Percentiles rank a stretch among this genome's conserved stretches.
These are phyloP conservation scores for Sula dactylatra DNA, from an alignment of 2,113 vertebrate species.

Conservation along the genomic window DNA sequence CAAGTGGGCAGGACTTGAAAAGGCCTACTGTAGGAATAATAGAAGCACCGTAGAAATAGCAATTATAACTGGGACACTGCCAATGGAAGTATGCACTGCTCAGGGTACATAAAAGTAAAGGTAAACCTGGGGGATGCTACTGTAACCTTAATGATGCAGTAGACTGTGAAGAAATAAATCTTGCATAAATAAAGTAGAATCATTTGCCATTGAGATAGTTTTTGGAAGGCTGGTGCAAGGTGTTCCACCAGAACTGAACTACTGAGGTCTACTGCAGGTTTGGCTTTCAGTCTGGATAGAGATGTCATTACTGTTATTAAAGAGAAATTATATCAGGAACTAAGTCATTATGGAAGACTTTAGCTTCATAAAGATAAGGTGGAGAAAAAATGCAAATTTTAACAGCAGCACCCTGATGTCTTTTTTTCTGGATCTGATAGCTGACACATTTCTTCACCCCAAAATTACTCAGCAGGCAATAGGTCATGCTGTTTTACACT, in stretches of 20 bases:
- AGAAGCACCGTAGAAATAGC: slow-evolving; percentile 15
- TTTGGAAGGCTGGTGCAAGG: neutral
- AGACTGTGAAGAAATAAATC: neutral
- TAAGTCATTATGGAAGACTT: neutral
- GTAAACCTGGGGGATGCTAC: neutral
- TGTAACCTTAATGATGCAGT: neutral
- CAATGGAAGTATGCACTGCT: neutral
- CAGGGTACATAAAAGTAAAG: neutral
- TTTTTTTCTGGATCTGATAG: slow-evolving; percentile 1
- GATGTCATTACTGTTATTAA: neutral
- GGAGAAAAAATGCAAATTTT: slow-evolving; percentile 26
- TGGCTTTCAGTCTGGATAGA: neutral
- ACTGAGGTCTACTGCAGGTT: neutral
- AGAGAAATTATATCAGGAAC: neutral
- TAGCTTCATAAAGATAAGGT: neutral
- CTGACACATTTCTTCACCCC: neutral
- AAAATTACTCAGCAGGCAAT: neutral
- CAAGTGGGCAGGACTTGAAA: slow-evolving; percentile 8
- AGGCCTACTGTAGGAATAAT: neutral
- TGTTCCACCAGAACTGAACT: neutral
- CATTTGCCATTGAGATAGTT: neutral
- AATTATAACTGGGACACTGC: neutral
- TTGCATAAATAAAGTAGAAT: neutral
- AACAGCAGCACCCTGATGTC: neutral
- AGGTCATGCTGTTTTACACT: neutral